Base-by-base conservation (phyloP, 2,797 vertebrate genomes). In the Notolepis coatsorum region DNA sequence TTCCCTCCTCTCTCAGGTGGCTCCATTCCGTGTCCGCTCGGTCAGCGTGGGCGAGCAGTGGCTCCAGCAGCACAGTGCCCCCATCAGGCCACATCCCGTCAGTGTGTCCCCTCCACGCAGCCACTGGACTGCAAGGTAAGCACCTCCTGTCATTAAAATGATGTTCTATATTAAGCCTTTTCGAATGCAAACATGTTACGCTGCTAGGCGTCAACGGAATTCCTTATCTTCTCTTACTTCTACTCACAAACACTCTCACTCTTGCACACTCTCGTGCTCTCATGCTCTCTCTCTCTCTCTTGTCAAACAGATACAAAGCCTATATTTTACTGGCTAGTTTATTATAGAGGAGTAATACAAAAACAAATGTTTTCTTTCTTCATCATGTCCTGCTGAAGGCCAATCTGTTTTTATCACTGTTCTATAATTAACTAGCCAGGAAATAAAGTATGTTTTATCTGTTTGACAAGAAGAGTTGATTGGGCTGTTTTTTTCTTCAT, bases 1-100 rank as follows among this genome's bases (percentile, higher is more conserved):
- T n/a, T 0, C 82, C 88, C 46, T 86, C 86, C 2, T 79, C 89
- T 0, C 17, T 2, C 73, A 87, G 88, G 68, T 39, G 12, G 15
- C 62, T 17, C 80, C 94, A 75, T 95, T 96, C 68, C 89, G 95
- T 30, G 94, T 91, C 65, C 92, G 95, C 38, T 97, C 96, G 0
- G 89, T 96, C 67, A 97, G 96, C 27, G 93, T 95, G 20, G 95
- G 95, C 0, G 96, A 97, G 60, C 91, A 92, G 84, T 96, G 95
- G 78, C 94, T 93, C 27, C 95, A 93, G 17, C 94, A 89, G 82
- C 89, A 90, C 38, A 85, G 74, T 46, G 68, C 84, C 79, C 75
- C 88, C 72, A 78, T 91, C 85, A 92, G 94, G 87, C 94, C 96
- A 49, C 95, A 96, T 79, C 91, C 95, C 20, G 63, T 94, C 2